A percentile compares a stretch with the other conserved stretches of the same genome.
phyloP scores from a whole-genome alignment of 2,113 vertebrate genomes.

The Neogobius melanostomus region DNA sequence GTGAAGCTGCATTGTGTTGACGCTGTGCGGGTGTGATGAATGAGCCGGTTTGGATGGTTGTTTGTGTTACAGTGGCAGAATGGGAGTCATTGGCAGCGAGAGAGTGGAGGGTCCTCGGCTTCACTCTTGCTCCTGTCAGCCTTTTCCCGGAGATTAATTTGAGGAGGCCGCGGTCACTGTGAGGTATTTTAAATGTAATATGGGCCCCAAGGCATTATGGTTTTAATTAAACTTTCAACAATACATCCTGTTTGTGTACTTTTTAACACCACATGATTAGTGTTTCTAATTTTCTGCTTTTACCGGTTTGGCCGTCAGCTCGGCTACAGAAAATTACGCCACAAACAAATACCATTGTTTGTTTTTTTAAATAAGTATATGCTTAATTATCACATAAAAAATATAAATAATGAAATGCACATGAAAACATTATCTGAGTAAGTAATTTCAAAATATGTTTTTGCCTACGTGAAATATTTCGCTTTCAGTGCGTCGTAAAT shows the following conservation, averaged over 20 bases:
- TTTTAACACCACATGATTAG: conserved; percentile 20
- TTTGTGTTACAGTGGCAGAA: conserved; percentile 1
- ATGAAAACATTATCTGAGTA: too few relatives aligned
- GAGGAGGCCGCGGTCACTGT: conserved; percentile 37
- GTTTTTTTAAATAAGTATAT: too few relatives aligned
- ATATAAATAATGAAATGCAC: too few relatives aligned
- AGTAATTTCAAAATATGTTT: too few relatives aligned
- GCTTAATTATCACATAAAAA: too few relatives aligned
- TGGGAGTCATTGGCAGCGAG: conserved; percentile 35
- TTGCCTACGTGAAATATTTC: too few relatives aligned
- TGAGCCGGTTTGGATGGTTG: conserved; percentile 34
- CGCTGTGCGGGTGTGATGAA: conserved; percentile 58
- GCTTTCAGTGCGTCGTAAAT: too few relatives aligned
- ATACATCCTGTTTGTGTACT: conserved; percentile 21
- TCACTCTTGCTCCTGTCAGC: conserved; percentile 28
- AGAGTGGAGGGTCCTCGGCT: conserved; percentile 36
- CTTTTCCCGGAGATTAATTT: conserved; percentile 50
- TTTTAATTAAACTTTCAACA: conserved; percentile 51
- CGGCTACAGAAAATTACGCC: too few relatives aligned
- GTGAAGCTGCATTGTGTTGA: conserved; percentile 60
- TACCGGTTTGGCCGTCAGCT: background rate
- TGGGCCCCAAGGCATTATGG: conserved; percentile 28
- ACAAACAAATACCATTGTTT: too few relatives aligned
- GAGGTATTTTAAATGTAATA: conserved; percentile 43
- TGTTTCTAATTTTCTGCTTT: conserved; percentile 18